Percentiles rank a stretch among this genome's conserved stretches.
Evolutionary conservation across 1,140 invertebrate species (phyloP).

Genomic region (Dreissena polymorpha): DNA sequence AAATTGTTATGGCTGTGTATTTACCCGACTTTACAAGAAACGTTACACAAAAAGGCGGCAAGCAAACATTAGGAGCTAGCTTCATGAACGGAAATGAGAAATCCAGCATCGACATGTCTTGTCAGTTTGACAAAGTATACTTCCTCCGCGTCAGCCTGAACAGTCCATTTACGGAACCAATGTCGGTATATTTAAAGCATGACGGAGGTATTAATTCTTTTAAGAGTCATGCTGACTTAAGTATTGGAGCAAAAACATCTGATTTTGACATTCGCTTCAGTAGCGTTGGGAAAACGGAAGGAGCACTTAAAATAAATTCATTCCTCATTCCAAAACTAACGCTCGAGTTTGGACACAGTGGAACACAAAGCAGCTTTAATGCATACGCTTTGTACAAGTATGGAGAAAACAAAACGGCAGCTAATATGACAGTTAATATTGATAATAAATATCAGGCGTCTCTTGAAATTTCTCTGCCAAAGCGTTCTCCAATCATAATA

Average conservation of each 20-base stretch:
- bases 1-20: too few species aligned
- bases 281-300: neutral
- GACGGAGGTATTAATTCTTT: conserved; percentile 21
- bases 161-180: too few species aligned
- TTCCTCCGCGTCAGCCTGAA: too few species aligned
- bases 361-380: conserved; percentile 2
- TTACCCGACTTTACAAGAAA: too few species aligned
- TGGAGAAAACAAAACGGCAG: conserved; percentile 18
- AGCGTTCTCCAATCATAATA: neutral
- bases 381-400: conserved; percentile 3
- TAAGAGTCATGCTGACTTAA: conserved; percentile 13
- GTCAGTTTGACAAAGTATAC: too few species aligned
- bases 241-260: conserved; percentile 15
- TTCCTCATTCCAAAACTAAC: conserved; percentile 2
- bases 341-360: conserved; percentile 10
- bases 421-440: conserved; percentile 13
- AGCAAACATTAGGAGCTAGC: neutral
- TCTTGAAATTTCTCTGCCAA: neutral
- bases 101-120: neutral
- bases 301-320: neutral
- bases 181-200: conserved; percentile 20
- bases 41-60: too few species aligned
- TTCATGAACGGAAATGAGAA: neutral
- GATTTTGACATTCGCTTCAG: conserved; percentile 20
- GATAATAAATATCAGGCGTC: neutral